Percentiles rank a stretch among this genome's conserved stretches.
These are phyloP conservation scores for Cololabis saira DNA, from an alignment of 2,113 vertebrate genomes.

Conservation along the genomic window DNA sequence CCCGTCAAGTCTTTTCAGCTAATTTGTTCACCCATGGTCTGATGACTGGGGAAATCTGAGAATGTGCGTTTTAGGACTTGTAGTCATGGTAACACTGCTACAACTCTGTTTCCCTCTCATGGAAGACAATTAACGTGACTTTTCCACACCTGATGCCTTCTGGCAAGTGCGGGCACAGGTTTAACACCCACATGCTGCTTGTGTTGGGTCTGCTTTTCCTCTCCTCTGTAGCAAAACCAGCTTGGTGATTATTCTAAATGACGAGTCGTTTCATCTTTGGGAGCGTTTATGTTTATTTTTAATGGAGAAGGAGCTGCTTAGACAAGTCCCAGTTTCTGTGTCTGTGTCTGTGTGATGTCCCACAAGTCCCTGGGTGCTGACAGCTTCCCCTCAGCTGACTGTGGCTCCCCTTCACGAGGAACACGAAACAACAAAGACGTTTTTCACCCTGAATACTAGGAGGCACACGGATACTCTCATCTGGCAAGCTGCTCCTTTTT, in stretches of 20 bases:
- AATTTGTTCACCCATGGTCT: slow-evolving; percentile 49
- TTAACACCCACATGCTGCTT: slow-evolving; percentile 42
- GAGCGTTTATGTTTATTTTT: slow-evolving; percentile 53
- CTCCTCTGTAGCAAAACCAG: slow-evolving; percentile 13
- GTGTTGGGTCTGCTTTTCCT: slow-evolving; percentile 29
- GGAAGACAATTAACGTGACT: slow-evolving; percentile 67
- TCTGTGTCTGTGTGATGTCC: slow-evolving; percentile 23
- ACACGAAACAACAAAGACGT: slow-evolving; percentile 57
- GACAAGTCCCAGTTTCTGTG: slow-evolving; percentile 28
- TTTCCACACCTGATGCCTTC: slow-evolving; percentile 59
- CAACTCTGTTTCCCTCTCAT: slow-evolving; percentile 24
- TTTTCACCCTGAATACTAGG: slow-evolving; percentile 41
- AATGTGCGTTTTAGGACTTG: slow-evolving; percentile 42
- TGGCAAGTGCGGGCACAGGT: slow-evolving; percentile 27
- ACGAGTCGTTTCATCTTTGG: slow-evolving; percentile 38
- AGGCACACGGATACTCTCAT: slow-evolving; percentile 46
- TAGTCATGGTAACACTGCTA: slow-evolving; percentile 62
- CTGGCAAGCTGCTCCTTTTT: slow-evolving; percentile 61
- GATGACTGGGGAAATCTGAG: slow-evolving; percentile 30
- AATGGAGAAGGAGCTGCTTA: slow-evolving; percentile 26
- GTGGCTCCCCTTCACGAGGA: slow-evolving; percentile 60
- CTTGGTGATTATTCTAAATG: slow-evolving; percentile 2
- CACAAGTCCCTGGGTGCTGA: slow-evolving; percentile 23
- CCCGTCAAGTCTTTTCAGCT: slow-evolving; percentile 48
- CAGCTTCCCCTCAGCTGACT: slow-evolving; percentile 58